Evolutionary conservation across 2,888 invertebrate genomes (phyloP).

Genomic region (Erannis defoliaria): DNA sequence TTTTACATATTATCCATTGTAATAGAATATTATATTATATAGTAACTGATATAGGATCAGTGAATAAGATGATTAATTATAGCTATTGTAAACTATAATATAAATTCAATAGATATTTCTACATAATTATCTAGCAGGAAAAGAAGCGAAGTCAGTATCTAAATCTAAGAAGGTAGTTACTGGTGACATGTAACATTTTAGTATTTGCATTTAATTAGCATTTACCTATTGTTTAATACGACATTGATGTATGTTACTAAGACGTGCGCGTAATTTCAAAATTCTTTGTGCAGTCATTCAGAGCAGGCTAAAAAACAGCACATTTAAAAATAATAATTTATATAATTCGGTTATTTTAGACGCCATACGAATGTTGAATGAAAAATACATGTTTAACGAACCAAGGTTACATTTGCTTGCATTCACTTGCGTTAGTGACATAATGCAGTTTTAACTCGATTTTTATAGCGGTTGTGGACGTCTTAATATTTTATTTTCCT

Average conservation of each 20-base stretch:
- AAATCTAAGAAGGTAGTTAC: background rate
- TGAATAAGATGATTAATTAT: too few relatives aligned
- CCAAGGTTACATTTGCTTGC: too few relatives aligned
- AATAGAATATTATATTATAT: too few relatives aligned
- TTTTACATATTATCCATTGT: too few relatives aligned
- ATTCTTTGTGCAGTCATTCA: background rate
- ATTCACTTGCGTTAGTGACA: too few relatives aligned
- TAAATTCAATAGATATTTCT: background rate
- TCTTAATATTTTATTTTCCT: too few relatives aligned
- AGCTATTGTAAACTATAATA: background rate
- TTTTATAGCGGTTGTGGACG: too few relatives aligned
- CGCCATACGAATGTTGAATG: too few relatives aligned
- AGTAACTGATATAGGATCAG: background rate
- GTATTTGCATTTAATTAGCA: conserved; percentile 51
- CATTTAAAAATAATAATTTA: background rate
- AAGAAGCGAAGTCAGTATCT: conserved; percentile 9
- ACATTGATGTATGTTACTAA: conserved; percentile 25
- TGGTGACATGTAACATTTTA: conserved; percentile 47
- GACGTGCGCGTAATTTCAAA: conserved; percentile 26
- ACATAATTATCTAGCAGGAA: background rate
- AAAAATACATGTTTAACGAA: too few relatives aligned
- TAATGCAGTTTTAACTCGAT: too few relatives aligned
- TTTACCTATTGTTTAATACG: conserved; percentile 37
- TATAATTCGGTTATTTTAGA: background rate
- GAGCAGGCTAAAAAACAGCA: background rate